Evolutionary conservation across 2,113 vertebrate genomes (phyloP), one percentile per base, ranked within the genome.

Genomic region (Mobula birostris): DNA sequence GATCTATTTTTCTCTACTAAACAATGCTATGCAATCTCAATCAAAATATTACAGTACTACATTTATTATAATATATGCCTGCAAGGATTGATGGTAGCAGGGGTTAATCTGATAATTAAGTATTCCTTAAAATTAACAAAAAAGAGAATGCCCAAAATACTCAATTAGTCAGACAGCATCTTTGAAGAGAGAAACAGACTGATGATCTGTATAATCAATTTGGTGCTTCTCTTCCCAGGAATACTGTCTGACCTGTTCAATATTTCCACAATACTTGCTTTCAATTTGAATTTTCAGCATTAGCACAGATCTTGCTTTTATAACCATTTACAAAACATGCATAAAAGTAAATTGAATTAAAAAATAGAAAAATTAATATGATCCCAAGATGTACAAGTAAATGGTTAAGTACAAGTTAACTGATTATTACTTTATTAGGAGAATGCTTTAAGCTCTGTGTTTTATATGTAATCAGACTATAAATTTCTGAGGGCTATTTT

Each of bases 401-500:
- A 92, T 92, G 36, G 66, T 72, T 92, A 72, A 92, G 32, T 70
- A 40, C 66, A 72, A 40, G 66, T 92, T 72, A 92, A 72, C 32
- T 70, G 9, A 40, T 92, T 32, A 92, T 92, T 92, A 96, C 96
- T 97, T 97, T 97, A 97, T 97, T 97, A 97, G 96, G 96, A 96
- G 95, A 97, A 96, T 96, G 96, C 96, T 97, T 96, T 95, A 97
- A 97, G 96, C 96, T 96, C 96, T 96, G 95, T 48, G 68, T 96
- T 97, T 97, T 97, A 96, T 95, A 95, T 96, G 96, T 96, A 97
- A 97, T 97, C 96, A 96, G 96, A 97, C 96, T 98, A 95, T 98
- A 98, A 98, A 92, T 98, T 97, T 98, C 97, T 97, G 95, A 94
- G 97, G 97, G 97, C 98, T 99, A 99, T 99, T 99, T 98, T 98